Base-by-base conservation (phyloP, 2,113 vertebrate species). In the Rana temporaria region DNA sequence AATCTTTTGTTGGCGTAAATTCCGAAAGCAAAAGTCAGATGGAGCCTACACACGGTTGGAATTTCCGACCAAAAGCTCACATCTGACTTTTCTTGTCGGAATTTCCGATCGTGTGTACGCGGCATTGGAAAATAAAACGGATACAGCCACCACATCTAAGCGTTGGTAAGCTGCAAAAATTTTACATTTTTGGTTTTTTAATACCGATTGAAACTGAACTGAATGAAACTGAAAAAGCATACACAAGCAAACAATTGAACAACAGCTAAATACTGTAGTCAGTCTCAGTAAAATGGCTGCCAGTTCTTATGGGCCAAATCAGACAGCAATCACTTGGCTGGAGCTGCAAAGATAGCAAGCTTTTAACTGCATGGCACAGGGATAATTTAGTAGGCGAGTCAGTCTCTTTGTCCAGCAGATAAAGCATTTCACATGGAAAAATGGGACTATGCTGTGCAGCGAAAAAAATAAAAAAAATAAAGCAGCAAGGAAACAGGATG, bases 391-490 rank as follows among this genome's bases (percentile, higher is more conserved):
- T 34, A 66, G 71, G 26, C 14, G 20, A 32, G 62, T 52, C 26
- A 17, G 14, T 19, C 52, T 82, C 62, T 67, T 68, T 75, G 63
- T 82, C 63, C 80, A 82, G 53, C 14, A 73, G 69, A 65, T 74
- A 82, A 74, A 82, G 79, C 62, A 57, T 67, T 75, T 82, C 63
- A 82, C n/a, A 24, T 42, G 16, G 52, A 48, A 53, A 65, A 82
- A 82, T 20, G 15, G 53, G 30, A 71, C 38, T 74, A 30, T 26
- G 52, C 60, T 55, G 19, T 38, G 26, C 69, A 57, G 48, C 22
- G 32, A n/a, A 73, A 72, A 63, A 19, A 67, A 14, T 52, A 60
- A 65, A 63, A 48, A 63, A 64, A 62, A 66, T 66, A 74, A 67
- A 82, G 42, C 79, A 62, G 70, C 53, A 74, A 55, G 80, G 60